Conservation (phyloP, 1,140 invertebrate genomes). For the Anthonomus grandis region DNA sequence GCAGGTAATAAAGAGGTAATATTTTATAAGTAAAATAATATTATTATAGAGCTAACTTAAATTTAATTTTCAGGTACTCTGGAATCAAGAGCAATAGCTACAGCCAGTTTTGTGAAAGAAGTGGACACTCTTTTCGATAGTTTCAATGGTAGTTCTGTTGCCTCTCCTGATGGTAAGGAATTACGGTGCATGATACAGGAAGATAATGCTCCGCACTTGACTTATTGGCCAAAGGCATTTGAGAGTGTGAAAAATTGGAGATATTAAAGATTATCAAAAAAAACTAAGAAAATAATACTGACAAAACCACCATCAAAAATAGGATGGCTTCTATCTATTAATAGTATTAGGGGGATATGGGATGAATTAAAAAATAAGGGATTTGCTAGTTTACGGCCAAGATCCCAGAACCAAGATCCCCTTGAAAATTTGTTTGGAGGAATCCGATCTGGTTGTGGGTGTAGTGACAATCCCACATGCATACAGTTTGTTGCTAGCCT, state of each 20-base stretch:
- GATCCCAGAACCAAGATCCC: constrained; percentile 18
- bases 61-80: background rate
- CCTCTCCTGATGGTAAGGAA: background rate
- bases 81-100: background rate
- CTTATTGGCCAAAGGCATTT: constrained; percentile 21
- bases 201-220: constrained; percentile 13
- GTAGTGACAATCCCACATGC: constrained; percentile 22
- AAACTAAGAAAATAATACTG: too few relatives aligned
- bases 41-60: background rate
- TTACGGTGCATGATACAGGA: constrained; percentile 2
- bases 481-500: constrained; percentile 23
- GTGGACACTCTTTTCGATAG: constrained; percentile 21
- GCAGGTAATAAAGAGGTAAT: background rate
- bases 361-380: background rate
- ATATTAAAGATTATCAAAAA: constrained; percentile 15
- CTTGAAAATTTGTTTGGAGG: constrained; percentile 28
- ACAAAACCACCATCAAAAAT: too few relatives aligned
- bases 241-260: constrained; percentile 21
- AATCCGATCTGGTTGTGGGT: constrained; percentile 21
- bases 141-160: constrained; percentile 2
- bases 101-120: constrained; percentile 13
- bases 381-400: constrained; percentile 3
- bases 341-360: constrained; percentile 21
- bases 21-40: background rate
- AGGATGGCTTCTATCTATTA: constrained; percentile 16